Conservation (phyloP, 2,797 vertebrate genomes). For the Propithecus perrieri region DNA sequence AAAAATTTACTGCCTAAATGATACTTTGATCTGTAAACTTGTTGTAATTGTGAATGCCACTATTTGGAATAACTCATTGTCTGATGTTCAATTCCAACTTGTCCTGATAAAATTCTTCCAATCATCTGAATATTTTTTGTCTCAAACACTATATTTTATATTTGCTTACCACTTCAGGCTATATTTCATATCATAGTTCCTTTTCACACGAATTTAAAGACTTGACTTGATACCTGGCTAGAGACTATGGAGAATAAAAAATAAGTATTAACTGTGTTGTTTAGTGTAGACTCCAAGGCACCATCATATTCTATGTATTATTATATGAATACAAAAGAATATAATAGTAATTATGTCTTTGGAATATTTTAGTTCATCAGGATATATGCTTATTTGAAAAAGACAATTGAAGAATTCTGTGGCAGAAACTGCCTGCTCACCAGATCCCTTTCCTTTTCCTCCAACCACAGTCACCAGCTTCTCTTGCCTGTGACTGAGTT, state of each 20-base stretch:
- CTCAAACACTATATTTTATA: not conserved
- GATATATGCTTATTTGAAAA: not conserved
- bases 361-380: not conserved
- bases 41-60: not conserved
- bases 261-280: not conserved
- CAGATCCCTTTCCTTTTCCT: not conserved
- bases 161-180: not conserved
- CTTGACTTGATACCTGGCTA: not conserved
- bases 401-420: not conserved
- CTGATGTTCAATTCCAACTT: not conserved
- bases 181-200: not conserved
- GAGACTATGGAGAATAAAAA: not conserved
- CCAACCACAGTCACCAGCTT: not conserved
- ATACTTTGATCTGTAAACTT: not conserved
- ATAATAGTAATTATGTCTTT: not conserved
- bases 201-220: not conserved
- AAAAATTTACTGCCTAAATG: not conserved
- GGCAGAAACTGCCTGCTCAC: not conserved
- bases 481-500: not conserved
- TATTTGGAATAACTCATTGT: not conserved
- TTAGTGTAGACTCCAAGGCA: not conserved
- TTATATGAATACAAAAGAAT: not conserved
- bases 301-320: not conserved
- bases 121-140: not conserved
- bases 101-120: not conserved